Conservation (phyloP, 2,888 invertebrate genomes). For the Xanthia icteritia region DNA sequence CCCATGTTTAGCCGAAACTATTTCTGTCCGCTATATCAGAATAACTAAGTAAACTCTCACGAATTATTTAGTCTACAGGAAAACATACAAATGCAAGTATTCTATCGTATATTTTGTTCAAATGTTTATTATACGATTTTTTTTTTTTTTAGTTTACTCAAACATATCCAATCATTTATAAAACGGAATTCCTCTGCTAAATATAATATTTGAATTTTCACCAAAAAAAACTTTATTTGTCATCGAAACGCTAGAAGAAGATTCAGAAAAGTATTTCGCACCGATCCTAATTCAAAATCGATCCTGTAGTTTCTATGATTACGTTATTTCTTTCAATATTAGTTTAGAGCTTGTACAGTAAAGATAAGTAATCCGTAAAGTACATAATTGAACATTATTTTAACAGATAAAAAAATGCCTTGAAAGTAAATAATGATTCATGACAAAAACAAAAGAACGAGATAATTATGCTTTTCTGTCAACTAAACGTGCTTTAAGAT, state of each 20-base stretch:
- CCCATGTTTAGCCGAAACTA: conserved; percentile 39
- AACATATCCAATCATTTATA: not conserved
- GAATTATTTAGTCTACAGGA: conserved; percentile 15
- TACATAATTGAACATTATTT: conserved; percentile 15
- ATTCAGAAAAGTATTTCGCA: not conserved
- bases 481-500: conserved; percentile 5
- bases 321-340: conserved; percentile 32
- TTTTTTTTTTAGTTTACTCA: not conserved
- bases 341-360: conserved; percentile 8
- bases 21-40: conserved; percentile 16
- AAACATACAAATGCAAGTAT: conserved; percentile 7
- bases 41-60: conserved; percentile 8
- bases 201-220: not conserved
- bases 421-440: conserved; percentile 23
- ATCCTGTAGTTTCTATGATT: not conserved
- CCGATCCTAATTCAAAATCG: not conserved
- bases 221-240: not conserved
- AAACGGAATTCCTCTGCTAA: not conserved
- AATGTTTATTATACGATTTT: not conserved
- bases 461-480: not conserved
- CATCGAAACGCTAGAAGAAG: not conserved
- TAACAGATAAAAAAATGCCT: conserved; percentile 24
- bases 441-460: conserved; percentile 3
- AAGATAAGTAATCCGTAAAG: conserved; percentile 22
- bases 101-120: not conserved